These are phyloP conservation scores for Eueremaeus valkanovi DNA, from an alignment of 2,888 invertebrate genomes.

Conservation along the genomic window DNA sequence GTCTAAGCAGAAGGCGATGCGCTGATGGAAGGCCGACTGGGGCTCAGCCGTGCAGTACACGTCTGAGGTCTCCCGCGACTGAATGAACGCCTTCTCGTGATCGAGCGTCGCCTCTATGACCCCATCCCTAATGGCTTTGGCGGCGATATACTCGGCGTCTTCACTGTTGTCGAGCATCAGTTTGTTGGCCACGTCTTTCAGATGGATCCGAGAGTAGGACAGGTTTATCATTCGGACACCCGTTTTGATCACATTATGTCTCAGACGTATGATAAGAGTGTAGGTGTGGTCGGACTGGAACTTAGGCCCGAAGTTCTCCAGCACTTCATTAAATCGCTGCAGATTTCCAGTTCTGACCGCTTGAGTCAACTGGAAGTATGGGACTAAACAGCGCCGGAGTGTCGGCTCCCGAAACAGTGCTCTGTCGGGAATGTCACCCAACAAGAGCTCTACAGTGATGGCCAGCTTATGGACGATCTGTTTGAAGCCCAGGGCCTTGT, in stretches of 20 bases:
- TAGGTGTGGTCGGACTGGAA: constrained; percentile 93
- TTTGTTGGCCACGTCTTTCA: constrained; percentile 89
- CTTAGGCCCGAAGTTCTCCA: constrained; percentile 82
- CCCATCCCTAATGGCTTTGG: constrained; percentile 95
- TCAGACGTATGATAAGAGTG: constrained; percentile 85
- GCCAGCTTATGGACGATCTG: constrained; percentile 94
- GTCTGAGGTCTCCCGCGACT: constrained; percentile 94
- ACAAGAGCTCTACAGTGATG: constrained; percentile 85
- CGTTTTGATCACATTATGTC: constrained; percentile 99
- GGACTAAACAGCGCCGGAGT: constrained; percentile 78
- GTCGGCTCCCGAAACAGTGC: constrained; percentile 89
- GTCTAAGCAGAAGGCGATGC: constrained; percentile 95
- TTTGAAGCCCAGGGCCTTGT: constrained; percentile 95
- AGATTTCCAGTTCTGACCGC: constrained; percentile 89
- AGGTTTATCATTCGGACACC: constrained; percentile 92
- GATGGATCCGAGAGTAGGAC: constrained; percentile 93
- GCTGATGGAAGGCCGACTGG: constrained; percentile 89
- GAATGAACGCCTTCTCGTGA: constrained; percentile 91
- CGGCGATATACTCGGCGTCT: constrained; percentile 98
- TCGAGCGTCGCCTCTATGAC: constrained; percentile 97
- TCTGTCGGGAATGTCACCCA: constrained; percentile 97
- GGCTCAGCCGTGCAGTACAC: constrained; percentile 96
- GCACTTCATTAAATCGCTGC: constrained; percentile 85
- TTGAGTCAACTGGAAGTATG: constrained; percentile 96
- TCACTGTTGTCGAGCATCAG: constrained; percentile 83